Percentiles rank a stretch among this genome's conserved stretches.
phyloP scores from a whole-genome alignment of 2,888 invertebrate species.

The Hydroisotoma schaefferi region DNA sequence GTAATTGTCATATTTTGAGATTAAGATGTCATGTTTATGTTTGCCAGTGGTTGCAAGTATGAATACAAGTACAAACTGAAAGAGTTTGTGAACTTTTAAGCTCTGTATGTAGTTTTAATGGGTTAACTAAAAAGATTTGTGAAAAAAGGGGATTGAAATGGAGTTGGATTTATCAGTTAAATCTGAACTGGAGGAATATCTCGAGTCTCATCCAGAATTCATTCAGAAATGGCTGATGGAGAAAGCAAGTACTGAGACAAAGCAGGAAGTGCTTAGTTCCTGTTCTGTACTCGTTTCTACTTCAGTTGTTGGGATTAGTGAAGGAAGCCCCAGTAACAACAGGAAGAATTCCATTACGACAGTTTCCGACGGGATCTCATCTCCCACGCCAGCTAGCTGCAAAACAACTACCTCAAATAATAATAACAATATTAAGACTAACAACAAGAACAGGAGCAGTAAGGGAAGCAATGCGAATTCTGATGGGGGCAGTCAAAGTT shows the following conservation, averaged over 20 bases:
- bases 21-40: too few species aligned
- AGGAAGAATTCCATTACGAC: conserved; percentile 9
- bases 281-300: too few species aligned
- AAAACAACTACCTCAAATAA: conserved; percentile 11
- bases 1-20: too few species aligned
- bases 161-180: conserved; percentile 29
- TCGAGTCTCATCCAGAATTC: conserved; percentile 65
- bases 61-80: too few species aligned
- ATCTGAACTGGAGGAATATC: conserved; percentile 40
- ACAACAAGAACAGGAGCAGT: conserved; percentile 13
- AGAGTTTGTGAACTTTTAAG: too few species aligned
- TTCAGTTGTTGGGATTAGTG: too few species aligned
- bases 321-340: conserved; percentile 22
- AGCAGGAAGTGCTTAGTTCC: conserved; percentile 50
- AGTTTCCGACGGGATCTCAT: neutral
- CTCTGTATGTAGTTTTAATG: too few species aligned
- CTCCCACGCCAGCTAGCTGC: neutral
- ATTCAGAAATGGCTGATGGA: conserved; percentile 71
- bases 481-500: neutral
- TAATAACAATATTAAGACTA: conserved; percentile 12
- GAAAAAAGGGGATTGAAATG: too few species aligned
- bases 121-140: too few species aligned
- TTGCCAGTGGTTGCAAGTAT: too few species aligned
- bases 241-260: conserved; percentile 66
- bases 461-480: neutral